Percentiles rank a stretch among this genome's conserved stretches.
Conservation (phyloP, 2,888 invertebrate genomes). For the Diaphora mendica region DNA sequence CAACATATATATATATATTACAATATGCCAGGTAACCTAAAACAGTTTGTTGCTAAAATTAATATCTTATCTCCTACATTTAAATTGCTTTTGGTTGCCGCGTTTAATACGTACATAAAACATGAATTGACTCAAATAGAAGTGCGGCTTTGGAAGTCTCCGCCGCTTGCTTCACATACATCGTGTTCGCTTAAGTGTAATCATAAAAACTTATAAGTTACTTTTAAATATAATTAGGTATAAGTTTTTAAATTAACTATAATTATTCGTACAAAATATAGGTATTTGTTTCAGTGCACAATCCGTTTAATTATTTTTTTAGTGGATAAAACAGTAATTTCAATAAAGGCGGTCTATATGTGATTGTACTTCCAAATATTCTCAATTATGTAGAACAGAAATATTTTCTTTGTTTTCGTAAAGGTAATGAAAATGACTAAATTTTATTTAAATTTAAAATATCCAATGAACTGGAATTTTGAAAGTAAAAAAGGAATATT, state of each 20-base stretch:
- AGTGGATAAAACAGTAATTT: slow-evolving; percentile 53
- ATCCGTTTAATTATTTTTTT: slow-evolving; percentile 54
- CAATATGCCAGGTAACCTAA: slow-evolving; percentile 36
- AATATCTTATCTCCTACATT: slow-evolving; percentile 67
- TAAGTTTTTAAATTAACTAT: slow-evolving; percentile 73
- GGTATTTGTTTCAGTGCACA: slow-evolving; percentile 69
- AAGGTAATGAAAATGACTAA: slow-evolving; percentile 45
- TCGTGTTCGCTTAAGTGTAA: slow-evolving; percentile 64
- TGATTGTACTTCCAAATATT: slow-evolving; percentile 48
- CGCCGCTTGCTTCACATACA: slow-evolving; percentile 51
- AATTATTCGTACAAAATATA: slow-evolving; percentile 77
- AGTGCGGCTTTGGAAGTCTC: slow-evolving; percentile 43
- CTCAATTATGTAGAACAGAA: slow-evolving; percentile 24
- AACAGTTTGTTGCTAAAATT: slow-evolving; percentile 64
- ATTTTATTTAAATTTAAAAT: slow-evolving; percentile 37
- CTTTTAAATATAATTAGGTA: slow-evolving; percentile 66
- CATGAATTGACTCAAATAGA: slow-evolving; percentile 79
- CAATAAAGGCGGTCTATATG: slow-evolving; percentile 51
- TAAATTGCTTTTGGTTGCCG: slow-evolving; percentile 77
- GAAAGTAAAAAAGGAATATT: slow-evolving; percentile 42
- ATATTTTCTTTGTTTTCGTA: slow-evolving; percentile 31
- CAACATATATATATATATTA: slow-evolving; percentile 23
- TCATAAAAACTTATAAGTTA: slow-evolving; percentile 74
- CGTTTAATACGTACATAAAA: slow-evolving; percentile 65
- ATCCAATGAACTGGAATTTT: slow-evolving; percentile 46